Evolutionary conservation across 1,140 invertebrate genomes (phyloP).

Genomic region (Listronotus bonariensis): DNA sequence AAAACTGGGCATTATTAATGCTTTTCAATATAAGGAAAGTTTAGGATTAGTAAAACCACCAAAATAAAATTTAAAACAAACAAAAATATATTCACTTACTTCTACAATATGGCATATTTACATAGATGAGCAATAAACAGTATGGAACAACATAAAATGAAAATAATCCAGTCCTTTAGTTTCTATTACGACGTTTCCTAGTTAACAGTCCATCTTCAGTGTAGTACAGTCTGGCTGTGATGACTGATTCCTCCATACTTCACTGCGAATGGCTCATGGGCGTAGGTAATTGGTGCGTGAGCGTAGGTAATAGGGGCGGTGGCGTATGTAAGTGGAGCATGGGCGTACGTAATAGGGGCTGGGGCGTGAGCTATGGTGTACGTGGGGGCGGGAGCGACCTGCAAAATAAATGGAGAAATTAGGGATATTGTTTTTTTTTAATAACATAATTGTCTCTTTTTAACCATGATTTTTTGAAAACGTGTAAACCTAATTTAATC

Average conservation of each 20-base stretch:
- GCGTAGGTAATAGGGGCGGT: constrained; percentile 4
- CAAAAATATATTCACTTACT: too few species aligned
- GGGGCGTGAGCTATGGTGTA: constrained; percentile 10
- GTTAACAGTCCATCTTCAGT: constrained; percentile 6
- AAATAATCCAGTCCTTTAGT: constrained; percentile 2
- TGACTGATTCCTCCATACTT: constrained; percentile 18
- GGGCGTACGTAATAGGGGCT: constrained; percentile 42
- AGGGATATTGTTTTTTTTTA: too few species aligned
- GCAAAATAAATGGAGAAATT: constrained; percentile 29
- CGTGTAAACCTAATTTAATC: too few species aligned
- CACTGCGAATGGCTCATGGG: constrained; percentile 28
- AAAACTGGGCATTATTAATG: too few species aligned
- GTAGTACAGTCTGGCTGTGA: constrained; percentile 26
- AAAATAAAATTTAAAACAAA: too few species aligned
- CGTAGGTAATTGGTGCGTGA: constrained; percentile 44
- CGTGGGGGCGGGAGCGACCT: constrained; percentile 28
- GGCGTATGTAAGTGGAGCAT: constrained; percentile 25
- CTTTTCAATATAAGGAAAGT: too few species aligned
- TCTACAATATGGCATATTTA: constrained; percentile 7
- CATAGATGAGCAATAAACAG: constrained; percentile 23
- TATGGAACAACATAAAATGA: neutral
- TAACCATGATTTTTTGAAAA: too few species aligned
- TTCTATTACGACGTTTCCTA: neutral
- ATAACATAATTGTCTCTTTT: too few species aligned
- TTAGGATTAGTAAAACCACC: too few species aligned